A percentile compares a stretch with the other conserved stretches of the same genome.
phyloP scores from a whole-genome alignment of 2,113 vertebrate species.

The Corythoichthys haematopterus region DNA sequence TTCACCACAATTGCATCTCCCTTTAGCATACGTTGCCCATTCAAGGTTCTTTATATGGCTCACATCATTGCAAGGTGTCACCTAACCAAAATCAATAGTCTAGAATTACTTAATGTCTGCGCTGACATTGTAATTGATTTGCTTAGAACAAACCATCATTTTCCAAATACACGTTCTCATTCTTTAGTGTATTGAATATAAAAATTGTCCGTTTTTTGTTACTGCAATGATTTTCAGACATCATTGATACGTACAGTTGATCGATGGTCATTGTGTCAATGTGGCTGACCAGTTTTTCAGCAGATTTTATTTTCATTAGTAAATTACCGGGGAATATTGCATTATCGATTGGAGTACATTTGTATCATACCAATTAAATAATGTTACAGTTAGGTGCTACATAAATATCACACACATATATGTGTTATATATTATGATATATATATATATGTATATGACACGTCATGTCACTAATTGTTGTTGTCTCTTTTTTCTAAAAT shows the following conservation, averaged over 20 bases:
- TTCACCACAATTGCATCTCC: neutral
- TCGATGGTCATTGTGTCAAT: no score
- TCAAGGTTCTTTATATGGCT: slow-evolving; percentile 5
- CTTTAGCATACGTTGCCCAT: neutral
- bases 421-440: no score
- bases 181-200: neutral
- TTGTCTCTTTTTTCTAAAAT: no score
- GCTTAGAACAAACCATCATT: neutral
- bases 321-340: no score
- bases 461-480: no score
- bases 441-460: no score
- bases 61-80: slow-evolving; percentile 30
- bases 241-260: neutral
- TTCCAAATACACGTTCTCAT: neutral
- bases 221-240: neutral
- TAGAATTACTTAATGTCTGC: slow-evolving; percentile 31
- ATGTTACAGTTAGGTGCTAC: no score
- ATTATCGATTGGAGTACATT: no score
- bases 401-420: no score
- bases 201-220: neutral
- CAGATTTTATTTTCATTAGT: no score
- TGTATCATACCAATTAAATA: no score
- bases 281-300: no score
- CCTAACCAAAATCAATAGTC: slow-evolving; percentile 45
- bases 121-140: neutral